Evolutionary conservation across 2,113 vertebrate genomes (phyloP).

Genomic region (Lamprotornis superbus): DNA sequence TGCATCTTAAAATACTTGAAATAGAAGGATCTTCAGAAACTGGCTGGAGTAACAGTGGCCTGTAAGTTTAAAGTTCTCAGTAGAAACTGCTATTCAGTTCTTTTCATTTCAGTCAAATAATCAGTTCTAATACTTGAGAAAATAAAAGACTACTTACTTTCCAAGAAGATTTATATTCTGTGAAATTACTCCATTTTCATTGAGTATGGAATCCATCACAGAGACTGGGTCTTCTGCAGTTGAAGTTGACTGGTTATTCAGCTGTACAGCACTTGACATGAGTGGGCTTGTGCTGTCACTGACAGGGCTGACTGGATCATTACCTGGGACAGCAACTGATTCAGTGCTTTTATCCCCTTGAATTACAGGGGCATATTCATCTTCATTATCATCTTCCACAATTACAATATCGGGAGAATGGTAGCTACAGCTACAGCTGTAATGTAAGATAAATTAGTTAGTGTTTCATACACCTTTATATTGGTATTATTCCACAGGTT

Average conservation of each 20-base stretch:
- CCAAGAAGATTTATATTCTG: slow-evolving; percentile 96
- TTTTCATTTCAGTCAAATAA: background rate
- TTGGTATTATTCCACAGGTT: background rate
- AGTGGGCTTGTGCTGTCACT: slow-evolving; percentile 60
- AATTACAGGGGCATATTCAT: slow-evolving; percentile 72
- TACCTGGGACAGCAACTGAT: slow-evolving; percentile 29
- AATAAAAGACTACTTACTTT: slow-evolving; percentile 80
- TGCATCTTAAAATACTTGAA: background rate
- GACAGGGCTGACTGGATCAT: slow-evolving; percentile 37
- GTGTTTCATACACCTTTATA: background rate
- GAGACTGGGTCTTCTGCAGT: slow-evolving; percentile 89
- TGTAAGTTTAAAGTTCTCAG: background rate
- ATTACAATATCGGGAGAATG: slow-evolving; percentile 85
- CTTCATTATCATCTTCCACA: slow-evolving; percentile 84
- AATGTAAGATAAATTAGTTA: slow-evolving; percentile 4
- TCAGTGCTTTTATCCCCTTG: slow-evolving; percentile 68
- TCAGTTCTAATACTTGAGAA: background rate
- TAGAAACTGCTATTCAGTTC: background rate
- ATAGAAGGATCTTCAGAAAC: background rate
- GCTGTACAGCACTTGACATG: slow-evolving; percentile 80
- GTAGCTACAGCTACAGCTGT: slow-evolving; percentile 56
- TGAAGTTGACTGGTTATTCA: slow-evolving; percentile 80
- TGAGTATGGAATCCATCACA: slow-evolving; percentile 97
- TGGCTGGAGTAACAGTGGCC: background rate
- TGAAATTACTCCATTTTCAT: slow-evolving; percentile 85